Conservation (phyloP, 1,140 invertebrate genomes). For the Drosophila insularis region DNA sequence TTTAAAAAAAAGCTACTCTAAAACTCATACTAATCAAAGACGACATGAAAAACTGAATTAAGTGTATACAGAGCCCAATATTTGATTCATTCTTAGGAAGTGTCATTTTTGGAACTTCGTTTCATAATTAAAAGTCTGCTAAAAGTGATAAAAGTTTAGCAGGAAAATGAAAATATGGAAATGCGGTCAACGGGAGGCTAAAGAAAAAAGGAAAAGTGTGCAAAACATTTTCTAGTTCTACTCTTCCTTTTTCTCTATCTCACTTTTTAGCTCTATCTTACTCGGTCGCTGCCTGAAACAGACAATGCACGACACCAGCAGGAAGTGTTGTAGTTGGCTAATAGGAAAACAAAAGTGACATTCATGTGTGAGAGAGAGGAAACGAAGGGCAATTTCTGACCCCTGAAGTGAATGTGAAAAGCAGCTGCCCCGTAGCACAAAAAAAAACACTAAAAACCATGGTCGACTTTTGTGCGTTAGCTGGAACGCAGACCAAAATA, state of each 20-base stretch:
- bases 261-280: background rate
- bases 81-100: background rate
- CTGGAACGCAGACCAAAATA: background rate
- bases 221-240: conserved; percentile 1
- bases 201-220: background rate
- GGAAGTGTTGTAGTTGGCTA: conserved; percentile 58
- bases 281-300: background rate
- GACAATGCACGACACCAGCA: conserved; percentile 30
- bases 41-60: too few species aligned
- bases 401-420: conserved; percentile 17
- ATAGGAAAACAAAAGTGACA: conserved; percentile 59
- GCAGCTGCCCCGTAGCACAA: conserved; percentile 5
- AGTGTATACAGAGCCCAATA: background rate
- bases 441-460: conserved; percentile 6
- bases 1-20: too few species aligned
- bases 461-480: conserved; percentile 19
- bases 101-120: conserved; percentile 39
- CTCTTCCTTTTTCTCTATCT: background rate
- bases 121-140: conserved; percentile 46
- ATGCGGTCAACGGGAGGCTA: conserved; percentile 13
- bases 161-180: conserved; percentile 53
- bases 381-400: conserved; percentile 11
- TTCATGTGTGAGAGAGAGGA: conserved; percentile 11
- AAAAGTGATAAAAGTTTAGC: conserved; percentile 38
- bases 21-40: too few species aligned